phyloP scores from a whole-genome alignment of 2,113 vertebrate species.

The Lonchura striata region DNA sequence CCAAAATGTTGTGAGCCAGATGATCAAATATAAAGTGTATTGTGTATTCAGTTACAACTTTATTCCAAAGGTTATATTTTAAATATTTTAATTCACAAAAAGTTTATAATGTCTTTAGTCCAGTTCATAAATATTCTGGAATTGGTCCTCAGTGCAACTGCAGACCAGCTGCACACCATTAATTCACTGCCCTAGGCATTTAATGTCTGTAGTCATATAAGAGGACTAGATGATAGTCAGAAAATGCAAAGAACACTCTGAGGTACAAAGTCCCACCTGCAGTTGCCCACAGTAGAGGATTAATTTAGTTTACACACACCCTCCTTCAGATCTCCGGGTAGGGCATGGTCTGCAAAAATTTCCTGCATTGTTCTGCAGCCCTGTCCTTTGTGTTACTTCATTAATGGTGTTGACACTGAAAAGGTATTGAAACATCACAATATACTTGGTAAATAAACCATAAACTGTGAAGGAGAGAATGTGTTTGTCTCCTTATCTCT shows the following conservation, averaged over 20 bases:
- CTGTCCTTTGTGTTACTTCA: not conserved
- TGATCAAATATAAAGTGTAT: not conserved
- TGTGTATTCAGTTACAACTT: not conserved
- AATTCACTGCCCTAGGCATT: not conserved
- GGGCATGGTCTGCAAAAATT: not conserved
- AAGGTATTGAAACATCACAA: not conserved
- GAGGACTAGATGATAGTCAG: not conserved
- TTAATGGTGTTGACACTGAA: not conserved
- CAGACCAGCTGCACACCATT: not conserved
- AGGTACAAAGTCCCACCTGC: not conserved
- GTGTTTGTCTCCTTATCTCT: not conserved
- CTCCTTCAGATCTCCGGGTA: not conserved
- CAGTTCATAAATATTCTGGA: not conserved
- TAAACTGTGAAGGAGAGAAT: not conserved
- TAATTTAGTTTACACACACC: not conserved
- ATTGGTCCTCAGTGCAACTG: not conserved
- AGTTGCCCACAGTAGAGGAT: not conserved
- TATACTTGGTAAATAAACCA: not conserved
- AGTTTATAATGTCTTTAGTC: not conserved
- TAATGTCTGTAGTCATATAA: not conserved
- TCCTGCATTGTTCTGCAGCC: not conserved
- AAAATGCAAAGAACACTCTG: not conserved
- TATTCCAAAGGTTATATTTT: not conserved
- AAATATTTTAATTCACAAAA: not conserved
- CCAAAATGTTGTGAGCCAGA: not conserved